Evolutionary conservation across 30 jellyfish, hydroid and myxozoan species (phyloP).

Genomic region (Cassiopea andromeda): DNA sequence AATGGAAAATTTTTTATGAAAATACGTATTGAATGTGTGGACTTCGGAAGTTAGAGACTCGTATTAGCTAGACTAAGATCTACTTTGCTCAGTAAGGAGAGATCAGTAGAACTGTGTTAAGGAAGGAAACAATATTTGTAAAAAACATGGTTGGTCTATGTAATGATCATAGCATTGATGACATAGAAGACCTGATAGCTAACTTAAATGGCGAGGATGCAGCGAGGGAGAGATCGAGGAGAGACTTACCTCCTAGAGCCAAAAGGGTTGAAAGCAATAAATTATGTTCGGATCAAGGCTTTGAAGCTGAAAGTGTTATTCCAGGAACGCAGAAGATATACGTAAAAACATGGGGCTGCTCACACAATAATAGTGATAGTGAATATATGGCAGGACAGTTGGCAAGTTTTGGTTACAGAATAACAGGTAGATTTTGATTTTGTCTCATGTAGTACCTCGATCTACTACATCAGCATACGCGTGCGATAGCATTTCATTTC

Average conservation of each 20-base stretch:
- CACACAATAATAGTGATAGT: slow-evolving; percentile 94
- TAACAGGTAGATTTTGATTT: slow-evolving; percentile 39
- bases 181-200: slow-evolving; percentile 61
- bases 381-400: slow-evolving; percentile 97
- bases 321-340: slow-evolving; percentile 93
- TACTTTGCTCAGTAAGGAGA: background rate
- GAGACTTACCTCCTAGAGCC: slow-evolving; percentile 53
- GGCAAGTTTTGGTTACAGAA: slow-evolving; percentile 83
- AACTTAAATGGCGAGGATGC: slow-evolving; percentile 16
- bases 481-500: background rate
- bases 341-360: slow-evolving; percentile 96
- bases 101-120: too few relatives aligned
- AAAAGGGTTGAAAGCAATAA: background rate
- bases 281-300: background rate
- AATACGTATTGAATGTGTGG: too few relatives aligned
- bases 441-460: background rate
- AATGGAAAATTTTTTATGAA: too few relatives aligned
- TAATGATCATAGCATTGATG: slow-evolving; percentile 35
- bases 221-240: slow-evolving; percentile 22
- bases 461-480: background rate
- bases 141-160: slow-evolving; percentile 10
- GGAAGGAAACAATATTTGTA: too few relatives aligned
- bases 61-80: background rate
- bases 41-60: too few relatives aligned
- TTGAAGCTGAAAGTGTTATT: slow-evolving; percentile 77